Evolutionary conservation across 2,888 invertebrate species (phyloP), one percentile per base, ranked within the genome.

Genomic region (Thecocarcelia acutangulata): DNA sequence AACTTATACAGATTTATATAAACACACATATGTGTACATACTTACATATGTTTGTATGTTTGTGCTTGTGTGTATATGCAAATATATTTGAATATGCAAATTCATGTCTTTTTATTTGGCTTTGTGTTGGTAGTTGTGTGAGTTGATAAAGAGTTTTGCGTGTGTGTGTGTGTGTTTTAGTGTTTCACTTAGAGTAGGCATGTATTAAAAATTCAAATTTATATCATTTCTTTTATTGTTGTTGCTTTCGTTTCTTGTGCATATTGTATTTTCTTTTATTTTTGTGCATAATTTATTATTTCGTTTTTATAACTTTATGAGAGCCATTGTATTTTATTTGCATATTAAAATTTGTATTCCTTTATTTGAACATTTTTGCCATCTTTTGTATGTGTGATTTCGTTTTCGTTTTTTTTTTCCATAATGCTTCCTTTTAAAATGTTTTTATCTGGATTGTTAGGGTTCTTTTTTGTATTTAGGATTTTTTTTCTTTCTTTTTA

Each of bases 341-440:
- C 78, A 82, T 82, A 74, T 82, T 75, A 78, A 82, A 82, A 82
- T 82, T 66, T 82, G n/a, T n/a, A 78, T 82, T 82, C 78, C 54
- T 78, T 68, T 69, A 61, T 76, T 69, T 58, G 2, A 52, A 52
- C 15, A 15, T 48, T 56, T 15, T 13, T 44, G 19, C 2, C 42
- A 44, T 37, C 37, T 56, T 54, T 73, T 63, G 24, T 46, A 33
- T 44, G 44, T 50, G 52, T 28, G 33, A 61, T 44, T 72, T 13
- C 21, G 21, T 40, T 46, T 37, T 21, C 11, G 40, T n/a, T 52
- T 19, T 40, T 68, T 19, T 21, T 59, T 50, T 40, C 46, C 42
- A 46, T 44, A 28, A 6, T 52, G 52, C 33, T 76, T 68, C 52
- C 59, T 61, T 61, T 48, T 40, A 15, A 21, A 40, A 40, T 48